These are phyloP conservation scores for Lampris megalopsis DNA, from an alignment of 2,113 vertebrate genomes.

Conservation along the genomic window DNA sequence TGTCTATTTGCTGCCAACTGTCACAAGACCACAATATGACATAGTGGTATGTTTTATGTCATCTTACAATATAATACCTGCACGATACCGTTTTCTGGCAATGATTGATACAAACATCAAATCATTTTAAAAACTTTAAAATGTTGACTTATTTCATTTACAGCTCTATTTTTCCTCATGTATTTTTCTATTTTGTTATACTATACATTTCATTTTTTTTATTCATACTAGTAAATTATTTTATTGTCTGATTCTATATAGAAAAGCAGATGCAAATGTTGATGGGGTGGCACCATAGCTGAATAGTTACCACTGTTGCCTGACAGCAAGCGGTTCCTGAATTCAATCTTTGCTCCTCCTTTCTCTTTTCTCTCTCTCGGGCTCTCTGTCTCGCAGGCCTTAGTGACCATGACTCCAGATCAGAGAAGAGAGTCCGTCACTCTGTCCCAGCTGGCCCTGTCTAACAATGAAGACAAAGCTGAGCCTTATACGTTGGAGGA, in stretches of 20 bases:
- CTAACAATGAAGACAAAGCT: constrained; percentile 84
- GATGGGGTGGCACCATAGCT: neutral
- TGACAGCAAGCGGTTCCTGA: too few species aligned
- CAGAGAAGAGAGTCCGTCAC: constrained; percentile 91
- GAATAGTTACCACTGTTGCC: too few species aligned
- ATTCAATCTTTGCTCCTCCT: too few species aligned
- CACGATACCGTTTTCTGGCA: neutral
- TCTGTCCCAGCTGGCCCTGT: constrained; percentile 84
- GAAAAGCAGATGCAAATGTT: neutral
- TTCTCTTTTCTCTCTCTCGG: neutral
- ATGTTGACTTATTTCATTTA: too few species aligned
- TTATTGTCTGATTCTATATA: too few species aligned
- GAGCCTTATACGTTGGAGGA: constrained; percentile 96
- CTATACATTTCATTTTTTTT: too few species aligned
- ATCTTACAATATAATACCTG: neutral
- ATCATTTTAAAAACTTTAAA: too few species aligned
- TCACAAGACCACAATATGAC: constrained; percentile 90
- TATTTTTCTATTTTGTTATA: too few species aligned
- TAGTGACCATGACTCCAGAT: constrained; percentile 96
- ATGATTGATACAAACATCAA: too few species aligned
- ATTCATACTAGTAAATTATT: too few species aligned
- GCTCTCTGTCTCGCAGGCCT: constrained; percentile 78
- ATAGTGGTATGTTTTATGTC: constrained; percentile 85
- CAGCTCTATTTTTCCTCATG: too few species aligned
- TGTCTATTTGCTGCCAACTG: constrained; percentile 92